These are phyloP conservation scores for Parambassis ranga DNA, from an alignment of 2,797 vertebrate genomes.

Conservation along the genomic window DNA sequence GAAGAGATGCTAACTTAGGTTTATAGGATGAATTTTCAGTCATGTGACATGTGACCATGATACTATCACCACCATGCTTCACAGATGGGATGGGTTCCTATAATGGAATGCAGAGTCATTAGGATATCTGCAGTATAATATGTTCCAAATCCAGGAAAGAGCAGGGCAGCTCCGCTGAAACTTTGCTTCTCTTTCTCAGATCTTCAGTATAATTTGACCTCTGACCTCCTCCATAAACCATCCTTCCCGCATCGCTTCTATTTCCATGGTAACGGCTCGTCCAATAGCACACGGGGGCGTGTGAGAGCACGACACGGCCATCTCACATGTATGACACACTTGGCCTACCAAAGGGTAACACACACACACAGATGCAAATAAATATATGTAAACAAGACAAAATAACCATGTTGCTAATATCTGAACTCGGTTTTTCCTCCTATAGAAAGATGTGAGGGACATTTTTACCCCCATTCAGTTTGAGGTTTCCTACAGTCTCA, in stretches of 20 bases:
- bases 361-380: neutral
- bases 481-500: constrained; percentile 85
- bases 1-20: neutral
- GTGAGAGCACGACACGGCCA: constrained; percentile 70
- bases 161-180: no score
- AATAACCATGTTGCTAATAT: neutral
- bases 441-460: constrained; percentile 91
- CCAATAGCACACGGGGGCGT: constrained; percentile 80
- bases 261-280: constrained; percentile 89
- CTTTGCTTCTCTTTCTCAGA: constrained; percentile 67
- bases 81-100: no score
- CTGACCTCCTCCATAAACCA: constrained; percentile 86
- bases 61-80: no score
- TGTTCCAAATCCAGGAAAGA: no score
- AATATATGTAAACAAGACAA: neutral
- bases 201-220: constrained; percentile 89
- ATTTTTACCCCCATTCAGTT: constrained; percentile 89
- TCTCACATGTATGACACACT: constrained; percentile 79
- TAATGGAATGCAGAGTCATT: no score
- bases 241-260: constrained; percentile 89
- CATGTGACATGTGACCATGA: no score
- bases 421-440: neutral
- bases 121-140: no score
- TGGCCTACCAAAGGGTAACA: constrained; percentile 89
- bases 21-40: neutral